Evolutionary conservation across 2,888 invertebrate genomes (phyloP), one percentile per base, ranked within the genome.

Genomic region (Bhutanitis thaidina): DNA sequence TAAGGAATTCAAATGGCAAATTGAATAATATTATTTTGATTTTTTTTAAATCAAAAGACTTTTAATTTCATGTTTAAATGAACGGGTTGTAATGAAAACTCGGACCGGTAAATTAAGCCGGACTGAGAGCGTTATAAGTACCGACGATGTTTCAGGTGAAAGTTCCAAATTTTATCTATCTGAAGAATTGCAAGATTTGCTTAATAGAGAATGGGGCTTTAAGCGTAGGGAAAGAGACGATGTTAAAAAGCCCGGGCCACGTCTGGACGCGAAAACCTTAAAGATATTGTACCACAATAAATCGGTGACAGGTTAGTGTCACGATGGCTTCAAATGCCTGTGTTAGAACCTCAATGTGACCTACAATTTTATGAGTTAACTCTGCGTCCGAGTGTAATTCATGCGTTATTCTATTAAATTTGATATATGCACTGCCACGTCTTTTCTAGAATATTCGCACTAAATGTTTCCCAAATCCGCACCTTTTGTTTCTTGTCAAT

Each of bases 211-310:
- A 86, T 90, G 93, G 82, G 96, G 95, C 57, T 97, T 97, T 89
- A 94, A 95, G 66, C 92, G 97, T 67, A 94, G 94, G 65, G 97
- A 97, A 90, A 91, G 97, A 69, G 91, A 97, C 59, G 97, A 97
- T 85, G 97, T 97, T 44, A 97, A 97, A 89, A 97, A 97, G 87
- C 97, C 97, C n/a, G 97, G 97, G 52, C 97, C 97, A 43, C 93
- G 92, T 53, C 93, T 94, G 81, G 92, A 93, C 70, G 91, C 92
- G 51, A 93, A 94, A 84, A 92, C 80, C 50, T 76, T 87, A 85
- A 88, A 83, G 79, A 76, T 81, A 74, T 79, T 84, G 66, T 80
- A 81, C 84, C 75, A 77, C 79, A 87, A 86, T 84, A 86, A 80
- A 66, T 78, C 87, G 63, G 88, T 85, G 87, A 80, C 88, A 89